phyloP scores from a whole-genome alignment of 2,113 vertebrate species.

The Rana temporaria region DNA sequence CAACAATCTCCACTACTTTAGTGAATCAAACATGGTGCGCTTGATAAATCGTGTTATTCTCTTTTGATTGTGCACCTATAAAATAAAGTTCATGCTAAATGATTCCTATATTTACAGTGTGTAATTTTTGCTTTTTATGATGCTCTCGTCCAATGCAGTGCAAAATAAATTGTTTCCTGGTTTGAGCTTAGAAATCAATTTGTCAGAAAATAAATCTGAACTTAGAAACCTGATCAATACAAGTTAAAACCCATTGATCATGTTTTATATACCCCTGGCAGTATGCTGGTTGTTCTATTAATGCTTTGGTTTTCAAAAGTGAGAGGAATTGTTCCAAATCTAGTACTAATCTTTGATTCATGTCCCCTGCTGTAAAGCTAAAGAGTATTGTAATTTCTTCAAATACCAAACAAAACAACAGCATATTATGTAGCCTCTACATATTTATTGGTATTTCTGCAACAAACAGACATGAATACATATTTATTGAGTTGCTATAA shows the following conservation, averaged over 20 bases:
- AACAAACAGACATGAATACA: background rate
- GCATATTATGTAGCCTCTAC: background rate
- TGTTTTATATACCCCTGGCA: conserved; percentile 47
- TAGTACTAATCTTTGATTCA: background rate
- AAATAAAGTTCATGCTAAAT: conserved; percentile 1
- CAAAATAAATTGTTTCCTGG: conserved; percentile 49
- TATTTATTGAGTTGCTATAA: conserved; percentile 19
- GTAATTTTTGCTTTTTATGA: conserved; percentile 42
- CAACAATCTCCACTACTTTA: too few species aligned
- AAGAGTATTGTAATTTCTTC: background rate
- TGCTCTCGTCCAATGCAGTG: background rate
- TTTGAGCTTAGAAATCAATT: conserved; percentile 45
- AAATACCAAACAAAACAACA: conserved; percentile 10
- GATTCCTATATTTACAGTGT: conserved; percentile 23
- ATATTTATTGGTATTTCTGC: background rate
- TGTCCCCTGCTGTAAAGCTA: background rate
- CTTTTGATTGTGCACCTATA: background rate
- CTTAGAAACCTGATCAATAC: conserved; percentile 55
- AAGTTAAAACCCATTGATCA: conserved; percentile 53
- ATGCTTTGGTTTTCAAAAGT: conserved; percentile 27
- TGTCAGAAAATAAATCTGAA: conserved; percentile 55
- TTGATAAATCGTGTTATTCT: conserved; percentile 8
- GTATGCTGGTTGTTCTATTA: conserved; percentile 41
- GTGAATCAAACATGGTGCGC: too few species aligned
- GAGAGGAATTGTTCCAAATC: conserved; percentile 26